Percentiles rank a stretch among this genome's conserved stretches.
Conservation (phyloP, 2,797 vertebrate species). For the Fundulus diaphanus region DNA sequence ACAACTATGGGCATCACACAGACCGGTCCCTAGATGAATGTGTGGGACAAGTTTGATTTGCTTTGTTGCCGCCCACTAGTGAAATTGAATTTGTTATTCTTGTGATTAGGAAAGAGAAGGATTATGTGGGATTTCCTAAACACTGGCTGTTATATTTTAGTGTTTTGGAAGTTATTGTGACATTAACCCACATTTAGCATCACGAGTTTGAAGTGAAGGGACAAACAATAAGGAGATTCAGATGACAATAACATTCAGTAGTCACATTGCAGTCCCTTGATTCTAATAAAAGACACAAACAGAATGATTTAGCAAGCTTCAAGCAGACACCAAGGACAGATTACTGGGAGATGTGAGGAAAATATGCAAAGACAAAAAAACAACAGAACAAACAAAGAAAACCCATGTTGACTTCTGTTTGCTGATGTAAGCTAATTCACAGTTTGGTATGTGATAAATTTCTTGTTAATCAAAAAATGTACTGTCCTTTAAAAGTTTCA, state of each 20-base stretch:
- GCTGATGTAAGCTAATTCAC: no score
- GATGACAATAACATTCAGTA: neutral
- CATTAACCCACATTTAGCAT: neutral
- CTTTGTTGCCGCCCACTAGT: neutral
- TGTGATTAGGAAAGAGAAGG: neutral
- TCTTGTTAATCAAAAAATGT: no score
- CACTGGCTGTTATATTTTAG: neutral
- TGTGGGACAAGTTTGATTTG: neutral
- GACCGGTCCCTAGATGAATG: neutral
- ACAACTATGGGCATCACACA: neutral
- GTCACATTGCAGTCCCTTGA: neutral
- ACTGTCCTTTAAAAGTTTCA: no score
- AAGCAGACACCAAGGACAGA: neutral
- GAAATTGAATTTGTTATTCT: neutral
- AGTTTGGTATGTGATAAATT: no score
- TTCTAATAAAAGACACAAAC: neutral
- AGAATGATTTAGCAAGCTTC: neutral
- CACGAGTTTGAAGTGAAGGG: neutral
- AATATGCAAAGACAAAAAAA: no score
- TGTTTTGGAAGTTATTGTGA: neutral
- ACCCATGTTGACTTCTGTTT: no score
- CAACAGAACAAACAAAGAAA: no score
- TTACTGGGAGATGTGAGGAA: no score
- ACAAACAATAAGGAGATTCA: neutral
- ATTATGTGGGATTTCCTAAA: slow-evolving; percentile 2